These are phyloP conservation scores for Temnothorax curvispinosus DNA, from an alignment of 1,140 invertebrate genomes.

Conservation along the genomic window DNA sequence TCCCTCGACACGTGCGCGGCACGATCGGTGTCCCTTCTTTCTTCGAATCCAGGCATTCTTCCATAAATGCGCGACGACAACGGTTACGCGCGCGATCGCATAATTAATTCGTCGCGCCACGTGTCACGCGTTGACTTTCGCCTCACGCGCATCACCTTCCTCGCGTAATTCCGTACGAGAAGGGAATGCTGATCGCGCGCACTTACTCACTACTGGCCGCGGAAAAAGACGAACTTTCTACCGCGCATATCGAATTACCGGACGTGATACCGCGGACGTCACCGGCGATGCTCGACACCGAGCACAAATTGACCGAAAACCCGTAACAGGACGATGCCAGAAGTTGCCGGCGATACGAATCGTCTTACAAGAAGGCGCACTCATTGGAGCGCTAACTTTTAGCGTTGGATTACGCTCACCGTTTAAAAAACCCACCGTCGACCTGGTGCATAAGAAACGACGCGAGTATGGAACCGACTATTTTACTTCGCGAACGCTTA, in stretches of 20 bases:
- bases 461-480: background rate
- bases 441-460: slow-evolving; percentile 1
- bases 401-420: background rate
- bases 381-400: slow-evolving; percentile 13
- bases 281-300: background rate
- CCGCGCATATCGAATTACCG: slow-evolving; percentile 63
- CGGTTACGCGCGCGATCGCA: slow-evolving; percentile 71
- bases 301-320: slow-evolving; percentile 33
- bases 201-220: slow-evolving; percentile 52
- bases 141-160: slow-evolving; percentile 77
- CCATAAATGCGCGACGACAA: slow-evolving; percentile 75
- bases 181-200: slow-evolving; percentile 61
- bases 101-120: slow-evolving; percentile 80
- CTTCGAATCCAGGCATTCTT: slow-evolving; percentile 48
- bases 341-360: slow-evolving; percentile 33
- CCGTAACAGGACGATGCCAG: slow-evolving; percentile 9
- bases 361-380: slow-evolving; percentile 3
- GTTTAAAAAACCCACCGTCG: slow-evolving; percentile 1
- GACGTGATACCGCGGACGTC: slow-evolving; percentile 55
- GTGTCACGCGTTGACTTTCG: slow-evolving; percentile 76
- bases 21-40: slow-evolving; percentile 65
- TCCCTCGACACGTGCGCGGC: slow-evolving; percentile 69
- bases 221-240: slow-evolving; percentile 12
- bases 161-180: slow-evolving; percentile 67
- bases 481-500: background rate